Evolutionary conservation across 1,140 invertebrate genomes (phyloP).

Genomic region (Brachionus koreanus): DNA sequence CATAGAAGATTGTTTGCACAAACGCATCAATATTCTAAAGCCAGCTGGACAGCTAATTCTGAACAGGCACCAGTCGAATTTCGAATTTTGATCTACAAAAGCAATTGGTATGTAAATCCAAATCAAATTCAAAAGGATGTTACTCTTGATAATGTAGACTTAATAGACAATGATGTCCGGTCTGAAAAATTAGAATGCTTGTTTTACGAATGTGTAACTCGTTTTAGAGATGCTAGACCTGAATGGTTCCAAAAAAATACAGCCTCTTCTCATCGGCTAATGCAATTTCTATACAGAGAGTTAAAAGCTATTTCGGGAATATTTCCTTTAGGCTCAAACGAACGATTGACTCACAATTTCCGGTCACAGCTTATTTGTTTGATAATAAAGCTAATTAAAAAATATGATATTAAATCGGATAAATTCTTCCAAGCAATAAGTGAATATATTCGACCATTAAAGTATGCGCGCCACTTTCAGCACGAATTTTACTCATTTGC

Average conservation of each 20-base stretch:
- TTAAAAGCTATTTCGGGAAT: conserved; percentile 64
- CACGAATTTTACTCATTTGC: conserved; percentile 17
- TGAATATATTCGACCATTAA: conserved; percentile 7
- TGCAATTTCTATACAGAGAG: conserved; percentile 83
- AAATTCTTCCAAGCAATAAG: conserved; percentile 11
- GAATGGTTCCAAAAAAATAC: conserved; percentile 71
- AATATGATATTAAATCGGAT: conserved; percentile 4
- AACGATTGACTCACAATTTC: neutral
- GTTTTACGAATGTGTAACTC: neutral
- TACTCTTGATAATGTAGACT: neutral
- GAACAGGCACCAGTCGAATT: conserved; percentile 53
- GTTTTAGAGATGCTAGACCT: conserved; percentile 66
- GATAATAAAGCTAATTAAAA: conserved; percentile 15
- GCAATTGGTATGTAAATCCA: conserved; percentile 5
- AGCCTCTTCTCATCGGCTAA: conserved; percentile 71
- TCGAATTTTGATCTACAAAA: conserved; percentile 32
- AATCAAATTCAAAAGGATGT: conserved; percentile 26
- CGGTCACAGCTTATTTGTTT: conserved; percentile 15
- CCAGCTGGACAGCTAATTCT: conserved; percentile 61
- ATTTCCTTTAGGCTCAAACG: neutral
- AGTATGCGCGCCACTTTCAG: conserved; percentile 26
- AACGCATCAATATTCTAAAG: conserved; percentile 61
- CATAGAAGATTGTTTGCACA: conserved; percentile 48
- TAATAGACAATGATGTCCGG: conserved; percentile 62
- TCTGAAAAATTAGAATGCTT: conserved; percentile 11